Conservation (phyloP, 2,113 vertebrate species). For the Rhynchopsitta pachyrhyncha region DNA sequence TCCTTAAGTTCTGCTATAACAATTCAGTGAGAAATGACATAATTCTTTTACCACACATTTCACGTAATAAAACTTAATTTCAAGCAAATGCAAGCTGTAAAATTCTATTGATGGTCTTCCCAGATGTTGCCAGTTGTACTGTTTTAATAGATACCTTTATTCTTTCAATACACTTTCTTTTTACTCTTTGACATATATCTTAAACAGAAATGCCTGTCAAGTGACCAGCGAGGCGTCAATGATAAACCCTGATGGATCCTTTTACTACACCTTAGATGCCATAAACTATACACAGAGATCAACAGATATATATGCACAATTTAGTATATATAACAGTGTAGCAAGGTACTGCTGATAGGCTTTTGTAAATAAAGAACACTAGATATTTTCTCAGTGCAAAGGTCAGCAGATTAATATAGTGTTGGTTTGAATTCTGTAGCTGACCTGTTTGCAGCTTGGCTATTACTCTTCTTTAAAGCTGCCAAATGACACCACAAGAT, state of each 20-base stretch:
- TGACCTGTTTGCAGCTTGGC: background rate
- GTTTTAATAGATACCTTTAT: constrained; percentile 49
- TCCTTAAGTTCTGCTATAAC: background rate
- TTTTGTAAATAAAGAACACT: constrained; percentile 23
- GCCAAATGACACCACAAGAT: background rate
- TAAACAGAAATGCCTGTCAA: constrained; percentile 28
- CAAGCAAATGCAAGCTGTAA: constrained; percentile 57
- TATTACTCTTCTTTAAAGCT: constrained; percentile 2
- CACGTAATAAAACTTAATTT: constrained; percentile 60
- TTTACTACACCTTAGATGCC: constrained; percentile 35
- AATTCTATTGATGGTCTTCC: constrained; percentile 41
- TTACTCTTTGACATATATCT: constrained; percentile 26
- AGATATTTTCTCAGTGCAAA: background rate
- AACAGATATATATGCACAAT: background rate
- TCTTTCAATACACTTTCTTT: constrained; percentile 16
- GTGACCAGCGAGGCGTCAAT: background rate
- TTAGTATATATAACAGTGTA: background rate
- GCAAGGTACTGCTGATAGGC: background rate
- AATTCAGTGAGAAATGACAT: constrained; percentile 42
- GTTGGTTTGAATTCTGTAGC: background rate
- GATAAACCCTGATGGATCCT: background rate
- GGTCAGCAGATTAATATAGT: constrained; percentile 8
- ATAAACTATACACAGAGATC: constrained; percentile 15
- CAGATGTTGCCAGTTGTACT: constrained; percentile 47
- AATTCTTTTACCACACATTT: constrained; percentile 51